Percentiles rank a stretch among this genome's conserved stretches.
Evolutionary conservation across 2,113 vertebrate genomes (phyloP).

Genomic region (Catharus bicknelli): DNA sequence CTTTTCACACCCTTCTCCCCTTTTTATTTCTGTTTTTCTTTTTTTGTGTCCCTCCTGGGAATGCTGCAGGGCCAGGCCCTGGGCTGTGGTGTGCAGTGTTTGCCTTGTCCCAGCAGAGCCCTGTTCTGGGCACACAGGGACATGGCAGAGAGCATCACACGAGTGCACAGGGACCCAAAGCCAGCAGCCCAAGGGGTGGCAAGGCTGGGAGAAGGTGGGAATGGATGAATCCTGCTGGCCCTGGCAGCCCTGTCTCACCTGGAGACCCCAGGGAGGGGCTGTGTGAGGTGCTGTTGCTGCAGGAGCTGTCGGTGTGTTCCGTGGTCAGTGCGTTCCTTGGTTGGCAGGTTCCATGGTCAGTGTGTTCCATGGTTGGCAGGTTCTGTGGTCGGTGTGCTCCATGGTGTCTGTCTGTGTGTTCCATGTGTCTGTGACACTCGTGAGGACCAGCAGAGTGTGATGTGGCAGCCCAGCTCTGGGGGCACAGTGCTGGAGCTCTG

Average conservation of each 20-base stretch:
- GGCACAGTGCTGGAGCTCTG: not conserved
- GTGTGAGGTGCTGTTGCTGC: not conserved
- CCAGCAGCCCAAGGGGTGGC: rapidly evolving
- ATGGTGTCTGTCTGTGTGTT: not conserved
- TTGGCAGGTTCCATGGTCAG: rapidly evolving
- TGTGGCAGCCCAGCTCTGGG: not conserved
- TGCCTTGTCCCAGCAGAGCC: no score
- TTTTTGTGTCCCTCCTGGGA: not conserved
- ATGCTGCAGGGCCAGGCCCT: not conserved
- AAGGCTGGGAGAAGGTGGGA: not conserved
- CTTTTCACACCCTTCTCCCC: not conserved
- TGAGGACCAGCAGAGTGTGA: rapidly evolving
- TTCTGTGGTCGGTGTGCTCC: no score
- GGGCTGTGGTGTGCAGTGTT: rapidly evolving
- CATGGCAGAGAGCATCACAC: rapidly evolving
- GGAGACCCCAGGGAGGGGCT: not conserved
- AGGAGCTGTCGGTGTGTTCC: not conserved
- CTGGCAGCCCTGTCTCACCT: not conserved
- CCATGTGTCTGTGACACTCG: not conserved
- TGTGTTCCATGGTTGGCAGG: rapidly evolving
- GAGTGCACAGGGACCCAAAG: not conserved
- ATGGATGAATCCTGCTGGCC: rapidly evolving
- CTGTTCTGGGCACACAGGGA: not conserved
- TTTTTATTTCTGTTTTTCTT: not conserved
- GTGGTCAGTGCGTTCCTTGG: rapidly evolving